phyloP scores from a whole-genome alignment of 2,888 invertebrate genomes.

The Oxystoma pomonae region DNA sequence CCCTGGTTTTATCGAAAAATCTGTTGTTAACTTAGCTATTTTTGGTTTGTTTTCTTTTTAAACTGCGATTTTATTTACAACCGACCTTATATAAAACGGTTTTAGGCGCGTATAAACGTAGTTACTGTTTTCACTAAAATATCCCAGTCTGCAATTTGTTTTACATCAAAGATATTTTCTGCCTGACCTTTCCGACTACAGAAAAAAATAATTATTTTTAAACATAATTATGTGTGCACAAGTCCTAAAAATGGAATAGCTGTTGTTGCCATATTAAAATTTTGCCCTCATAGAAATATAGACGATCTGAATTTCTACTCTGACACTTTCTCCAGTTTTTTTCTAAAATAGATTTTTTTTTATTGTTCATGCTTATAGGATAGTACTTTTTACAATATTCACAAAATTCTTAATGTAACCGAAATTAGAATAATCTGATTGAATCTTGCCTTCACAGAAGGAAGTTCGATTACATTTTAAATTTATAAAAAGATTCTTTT shows the following conservation, averaged over 20 bases:
- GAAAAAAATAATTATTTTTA: no score
- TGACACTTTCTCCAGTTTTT: slow-evolving; percentile 36
- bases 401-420: slow-evolving; percentile 16
- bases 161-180: no score
- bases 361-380: slow-evolving; percentile 19
- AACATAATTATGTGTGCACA: no score
- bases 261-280: slow-evolving; percentile 42
- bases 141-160: no score
- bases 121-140: no score
- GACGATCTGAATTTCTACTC: slow-evolving; percentile 41
- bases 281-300: slow-evolving; percentile 39
- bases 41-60: no score
- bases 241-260: slow-evolving; percentile 33
- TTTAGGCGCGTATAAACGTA: no score
- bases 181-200: no score
- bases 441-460: slow-evolving; percentile 41
- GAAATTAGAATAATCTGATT: slow-evolving; percentile 23
- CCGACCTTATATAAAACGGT: no score
- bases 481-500: neutral
- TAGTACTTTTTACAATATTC: slow-evolving; percentile 21
- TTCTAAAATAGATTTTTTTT: slow-evolving; percentile 35
- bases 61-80: no score
- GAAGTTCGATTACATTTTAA: slow-evolving; percentile 25
- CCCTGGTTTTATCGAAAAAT: no score
- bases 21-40: no score